These are phyloP conservation scores for Polypterus senegalus DNA, from an alignment of 2,113 vertebrate genomes.

Conservation along the genomic window DNA sequence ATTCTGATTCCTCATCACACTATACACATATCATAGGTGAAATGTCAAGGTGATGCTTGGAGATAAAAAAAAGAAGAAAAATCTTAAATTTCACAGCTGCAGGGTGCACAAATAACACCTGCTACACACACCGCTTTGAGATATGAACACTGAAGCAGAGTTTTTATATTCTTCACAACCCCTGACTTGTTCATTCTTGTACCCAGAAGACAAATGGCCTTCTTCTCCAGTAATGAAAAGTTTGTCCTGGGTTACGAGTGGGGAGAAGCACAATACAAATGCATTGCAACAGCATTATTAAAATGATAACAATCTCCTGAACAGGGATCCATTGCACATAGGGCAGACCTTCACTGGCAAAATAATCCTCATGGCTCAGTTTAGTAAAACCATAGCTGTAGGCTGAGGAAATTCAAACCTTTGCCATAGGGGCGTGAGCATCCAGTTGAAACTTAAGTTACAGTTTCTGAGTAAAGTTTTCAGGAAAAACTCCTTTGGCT, in stretches of 20 bases:
- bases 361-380: background rate
- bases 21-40: too few species aligned
- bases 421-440: background rate
- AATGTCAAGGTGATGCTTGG: too few species aligned
- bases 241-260: background rate
- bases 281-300: slow-evolving; percentile 24
- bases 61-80: too few species aligned
- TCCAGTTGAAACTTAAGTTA: slow-evolving; percentile 40
- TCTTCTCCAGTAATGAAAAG: too few species aligned
- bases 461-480: slow-evolving; percentile 90
- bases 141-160: too few species aligned
- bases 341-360: slow-evolving; percentile 17
- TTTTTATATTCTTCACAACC: too few species aligned
- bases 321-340: slow-evolving; percentile 27
- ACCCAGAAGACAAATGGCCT: too few species aligned
- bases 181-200: too few species aligned
- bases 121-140: too few species aligned
- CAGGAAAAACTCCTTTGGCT: slow-evolving; percentile 83
- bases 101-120: too few species aligned
- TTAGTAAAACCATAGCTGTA: slow-evolving; percentile 19
- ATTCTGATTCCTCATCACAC: too few species aligned
- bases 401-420: background rate
- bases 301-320: slow-evolving; percentile 27
- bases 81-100: too few species aligned
- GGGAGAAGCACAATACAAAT: background rate